Conservation (phyloP, 2,797 vertebrate species). For the Oreochromis grahami region DNA sequence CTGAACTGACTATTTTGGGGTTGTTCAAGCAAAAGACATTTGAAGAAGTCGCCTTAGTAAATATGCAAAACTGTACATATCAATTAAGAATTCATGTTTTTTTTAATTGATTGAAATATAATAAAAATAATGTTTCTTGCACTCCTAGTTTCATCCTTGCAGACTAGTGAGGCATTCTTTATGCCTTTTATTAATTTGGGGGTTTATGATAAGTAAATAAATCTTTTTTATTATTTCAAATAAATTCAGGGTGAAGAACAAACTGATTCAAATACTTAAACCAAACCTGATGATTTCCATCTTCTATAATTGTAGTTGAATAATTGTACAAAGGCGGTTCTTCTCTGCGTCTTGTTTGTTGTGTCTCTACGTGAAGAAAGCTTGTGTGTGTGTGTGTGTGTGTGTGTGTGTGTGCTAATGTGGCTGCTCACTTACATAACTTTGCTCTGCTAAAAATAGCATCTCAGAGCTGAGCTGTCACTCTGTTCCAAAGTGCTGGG, state of each 20-base stretch:
- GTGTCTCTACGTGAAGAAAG: not conserved
- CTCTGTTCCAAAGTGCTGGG: not conserved
- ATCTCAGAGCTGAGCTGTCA: constrained; percentile 7
- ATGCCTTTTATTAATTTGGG: not conserved
- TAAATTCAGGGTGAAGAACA: not conserved
- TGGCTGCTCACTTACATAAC: constrained; percentile 30
- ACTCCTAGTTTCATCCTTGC: not conserved
- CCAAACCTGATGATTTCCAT: not conserved
- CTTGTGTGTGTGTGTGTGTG: not conserved
- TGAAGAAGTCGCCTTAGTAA: not conserved
- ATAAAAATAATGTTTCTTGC: not conserved
- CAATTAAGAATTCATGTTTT: not conserved
- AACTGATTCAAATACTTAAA: not conserved
- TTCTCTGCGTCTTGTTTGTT: not conserved
- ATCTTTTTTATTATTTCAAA: not conserved
- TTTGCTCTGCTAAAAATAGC: constrained; percentile 35
- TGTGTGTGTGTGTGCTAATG: not conserved
- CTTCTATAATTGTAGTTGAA: not conserved
- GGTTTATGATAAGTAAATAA: not conserved
- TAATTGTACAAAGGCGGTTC: not conserved
- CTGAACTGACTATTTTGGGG: not conserved
- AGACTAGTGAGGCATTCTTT: not conserved
- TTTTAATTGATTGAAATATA: not conserved
- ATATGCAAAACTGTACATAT: not conserved
- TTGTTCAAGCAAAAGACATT: not conserved